phyloP scores from a whole-genome alignment of 2,888 invertebrate species.

The Hypomecis atomaria region DNA sequence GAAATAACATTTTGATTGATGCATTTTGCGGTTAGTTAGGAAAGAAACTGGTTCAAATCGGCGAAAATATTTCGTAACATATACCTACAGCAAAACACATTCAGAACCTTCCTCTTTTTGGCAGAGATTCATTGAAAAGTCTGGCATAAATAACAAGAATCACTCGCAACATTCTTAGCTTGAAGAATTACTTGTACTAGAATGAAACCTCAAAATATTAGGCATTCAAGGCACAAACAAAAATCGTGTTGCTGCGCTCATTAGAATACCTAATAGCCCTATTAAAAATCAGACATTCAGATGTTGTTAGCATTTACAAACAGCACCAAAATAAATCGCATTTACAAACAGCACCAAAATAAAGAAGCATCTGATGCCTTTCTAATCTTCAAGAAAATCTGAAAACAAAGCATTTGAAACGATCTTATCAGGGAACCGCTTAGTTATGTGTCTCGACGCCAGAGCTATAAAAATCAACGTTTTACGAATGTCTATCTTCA shows the following conservation, averaged over 20 bases:
- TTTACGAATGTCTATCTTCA: conserved; percentile 48
- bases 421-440: conserved; percentile 23
- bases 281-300: conserved; percentile 11
- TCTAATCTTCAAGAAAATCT: conserved; percentile 16
- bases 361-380: not conserved
- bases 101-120: too few relatives aligned
- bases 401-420: conserved; percentile 30
- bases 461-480: conserved; percentile 24
- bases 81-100: too few relatives aligned
- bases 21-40: too few relatives aligned
- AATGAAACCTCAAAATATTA: not conserved
- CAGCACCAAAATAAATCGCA: conserved; percentile 12
- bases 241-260: conserved; percentile 1
- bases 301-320: conserved; percentile 16
- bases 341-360: too few relatives aligned
- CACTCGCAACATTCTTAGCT: too few relatives aligned
- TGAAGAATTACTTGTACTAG: too few relatives aligned
- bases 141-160: too few relatives aligned
- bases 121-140: too few relatives aligned
- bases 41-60: too few relatives aligned
- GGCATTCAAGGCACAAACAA: conserved; percentile 4
- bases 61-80: too few relatives aligned
- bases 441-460: conserved; percentile 28
- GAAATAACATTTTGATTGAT: too few relatives aligned
- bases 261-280: conserved; percentile 17